Conservation (phyloP, 2,797 vertebrate species). For the Myotis vivesi region DNA sequence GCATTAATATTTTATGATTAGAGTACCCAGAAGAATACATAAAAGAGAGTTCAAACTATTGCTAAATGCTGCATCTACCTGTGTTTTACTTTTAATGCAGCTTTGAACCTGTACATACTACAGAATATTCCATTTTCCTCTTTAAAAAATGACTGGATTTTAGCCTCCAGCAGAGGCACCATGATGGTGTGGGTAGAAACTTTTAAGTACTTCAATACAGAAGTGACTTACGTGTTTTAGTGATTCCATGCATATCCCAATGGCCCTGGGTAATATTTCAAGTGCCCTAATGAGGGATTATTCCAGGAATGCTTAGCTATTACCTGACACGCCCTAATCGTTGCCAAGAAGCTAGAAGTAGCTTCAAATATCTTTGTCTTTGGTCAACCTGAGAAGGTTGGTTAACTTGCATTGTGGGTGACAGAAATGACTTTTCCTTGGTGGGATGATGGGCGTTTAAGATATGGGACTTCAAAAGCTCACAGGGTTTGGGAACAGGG, state of each 20-base stretch:
- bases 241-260: background rate
- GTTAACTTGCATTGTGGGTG: background rate
- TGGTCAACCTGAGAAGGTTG: background rate
- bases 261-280: background rate
- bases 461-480: background rate
- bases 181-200: background rate
- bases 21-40: background rate
- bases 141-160: background rate
- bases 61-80: background rate
- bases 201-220: background rate
- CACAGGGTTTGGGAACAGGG: background rate
- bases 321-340: background rate
- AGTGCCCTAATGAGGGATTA: background rate
- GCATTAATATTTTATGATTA: slow-evolving; percentile 63
- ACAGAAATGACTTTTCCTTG: background rate
- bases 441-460: background rate
- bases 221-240: background rate
- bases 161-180: slow-evolving; percentile 1
- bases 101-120: background rate
- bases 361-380: background rate
- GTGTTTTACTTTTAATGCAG: background rate
- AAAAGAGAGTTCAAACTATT: background rate
- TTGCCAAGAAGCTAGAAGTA: background rate
- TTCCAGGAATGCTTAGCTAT: background rate
- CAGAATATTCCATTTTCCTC: background rate